Evolutionary conservation across 2,888 invertebrate genomes (phyloP), one percentile per base, ranked within the genome.

Genomic region (Machimus rusticus): DNA sequence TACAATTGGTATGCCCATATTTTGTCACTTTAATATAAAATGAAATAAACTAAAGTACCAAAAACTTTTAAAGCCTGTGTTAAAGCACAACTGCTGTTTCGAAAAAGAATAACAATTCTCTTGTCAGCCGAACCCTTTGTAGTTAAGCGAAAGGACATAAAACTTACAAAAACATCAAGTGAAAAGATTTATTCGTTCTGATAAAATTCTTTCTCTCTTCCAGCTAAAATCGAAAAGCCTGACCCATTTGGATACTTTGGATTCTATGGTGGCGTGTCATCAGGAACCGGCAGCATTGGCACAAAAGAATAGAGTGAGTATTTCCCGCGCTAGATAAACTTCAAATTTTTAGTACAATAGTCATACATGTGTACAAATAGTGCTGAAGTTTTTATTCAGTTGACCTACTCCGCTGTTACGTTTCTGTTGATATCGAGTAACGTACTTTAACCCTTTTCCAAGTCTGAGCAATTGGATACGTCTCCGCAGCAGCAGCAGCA

Each of bases 181-280:
- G 28, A 66, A 66, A 66, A 66, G 66, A 66, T 66, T 66, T 66
- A 66, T 66, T 28, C 66, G 66, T 66, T n/a, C 28, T 66, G 66
- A 66, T 55, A 77, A 77, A 66, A 66, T 43, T 57, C 81, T 88
- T 77, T 85, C 88, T 85, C 89, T 82, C 87, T 93, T 93, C 16
- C 93, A 96, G 96, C 94, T 95, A 90, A 95, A 96, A 91, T 96
- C 95, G 89, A 94, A 95, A 91, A 96, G 95, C 92, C 93, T 96
- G 91, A 96, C 95, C 89, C 95, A 96, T 92, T 93, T 96, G 92
- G 95, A 96, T 93, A 94, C 94, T 89, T 93, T 96, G 91, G 95
- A 95, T 91, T 93, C 94, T 87, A 91, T 92, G 90, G 90, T 92
- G 89, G 90, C 92, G 86, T 91, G 92, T 90, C 91, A 91, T 87